phyloP scores from a whole-genome alignment of 2,797 vertebrate species.

The Graptemys geographica region DNA sequence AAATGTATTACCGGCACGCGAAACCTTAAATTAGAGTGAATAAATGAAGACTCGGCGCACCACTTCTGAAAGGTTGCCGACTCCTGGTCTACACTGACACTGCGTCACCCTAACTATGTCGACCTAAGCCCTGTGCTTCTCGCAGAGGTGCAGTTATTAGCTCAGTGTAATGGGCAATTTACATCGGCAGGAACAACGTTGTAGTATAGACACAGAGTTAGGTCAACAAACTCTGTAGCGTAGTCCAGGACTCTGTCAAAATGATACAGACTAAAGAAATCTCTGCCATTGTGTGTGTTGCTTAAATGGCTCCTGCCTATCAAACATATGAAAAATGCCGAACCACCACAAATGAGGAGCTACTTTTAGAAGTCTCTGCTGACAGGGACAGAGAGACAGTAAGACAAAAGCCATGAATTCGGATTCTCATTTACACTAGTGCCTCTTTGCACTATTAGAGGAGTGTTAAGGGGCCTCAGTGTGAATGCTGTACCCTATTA shows the following conservation, averaged over 20 bases:
- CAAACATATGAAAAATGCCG: slow-evolving; percentile 13
- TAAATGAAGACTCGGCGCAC: too few relatives aligned
- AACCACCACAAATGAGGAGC: neutral
- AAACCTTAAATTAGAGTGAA: too few relatives aligned
- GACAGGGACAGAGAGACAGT: neutral
- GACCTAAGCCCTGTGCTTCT: neutral
- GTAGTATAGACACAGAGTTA: too few relatives aligned
- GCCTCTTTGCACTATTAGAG: neutral
- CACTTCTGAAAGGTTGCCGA: too few relatives aligned
- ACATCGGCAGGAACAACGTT: too few relatives aligned
- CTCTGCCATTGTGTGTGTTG: neutral
- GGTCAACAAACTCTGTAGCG: too few relatives aligned
- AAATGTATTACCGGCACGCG: too few relatives aligned
- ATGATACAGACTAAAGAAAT: fast-evolving
- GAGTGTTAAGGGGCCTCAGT: neutral
- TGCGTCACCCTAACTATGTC: neutral
- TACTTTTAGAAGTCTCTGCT: slow-evolving; percentile 6
- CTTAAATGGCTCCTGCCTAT: neutral
- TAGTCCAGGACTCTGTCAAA: neutral
- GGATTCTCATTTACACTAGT: fast-evolving
- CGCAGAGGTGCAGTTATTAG: neutral
- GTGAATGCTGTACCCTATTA: neutral
- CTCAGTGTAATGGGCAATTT: neutral
- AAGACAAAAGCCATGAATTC: neutral
- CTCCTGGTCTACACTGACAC: neutral